Base-by-base conservation (phyloP, 2,113 vertebrate species). In the Dasyornis broadbenti region DNA sequence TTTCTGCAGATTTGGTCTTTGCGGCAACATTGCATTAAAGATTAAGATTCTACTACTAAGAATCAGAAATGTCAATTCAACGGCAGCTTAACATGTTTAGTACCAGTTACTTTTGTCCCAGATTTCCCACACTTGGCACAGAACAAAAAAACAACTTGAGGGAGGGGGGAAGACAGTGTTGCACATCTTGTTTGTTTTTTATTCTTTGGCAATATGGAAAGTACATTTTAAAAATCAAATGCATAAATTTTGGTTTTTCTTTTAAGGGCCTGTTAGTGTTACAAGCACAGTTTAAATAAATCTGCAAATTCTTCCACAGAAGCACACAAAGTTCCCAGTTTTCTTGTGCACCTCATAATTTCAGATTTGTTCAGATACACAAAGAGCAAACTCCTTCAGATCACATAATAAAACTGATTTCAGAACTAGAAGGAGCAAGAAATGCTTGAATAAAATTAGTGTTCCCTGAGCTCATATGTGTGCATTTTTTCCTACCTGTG, bases 1-100 rank as follows among this genome's bases (percentile, higher is more conserved):
- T 53, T 90, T 91, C 89, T 93, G 85, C 93, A 94, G 89, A 88
- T 97, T 95, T 95, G 90, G 87, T 96, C 90, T 94, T 93, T 33
- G 81, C 71, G 90, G 84, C 95, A 88, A 95, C 94, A 97, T 76
- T 92, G 93, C 93, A 96, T 95, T 80, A 68, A 81, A 86, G 65
- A 66, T 82, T 65, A 92, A 65, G 76, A 86, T 71, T 37, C 50
- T 68, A 59, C 23, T 80, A 35, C 37, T 26, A 85, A 47, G 26
- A 94, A 89, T 76, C 69, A 82, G n/a, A 92, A 49, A 92, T 80
- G 53, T 71, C 49, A 84, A 59, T 91, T 71, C 16, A 30, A 35
- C 12, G 82, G 84, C 75, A 96, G 71, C 81, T 90, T 68, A 79
- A n/a, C 3, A 9, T 4, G 4, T 40, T 70, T 24, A 78, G 42